A percentile compares a stretch with the other conserved stretches of the same genome.
Conservation (phyloP, 1,140 invertebrate species). For the Melitaea cinxia region DNA sequence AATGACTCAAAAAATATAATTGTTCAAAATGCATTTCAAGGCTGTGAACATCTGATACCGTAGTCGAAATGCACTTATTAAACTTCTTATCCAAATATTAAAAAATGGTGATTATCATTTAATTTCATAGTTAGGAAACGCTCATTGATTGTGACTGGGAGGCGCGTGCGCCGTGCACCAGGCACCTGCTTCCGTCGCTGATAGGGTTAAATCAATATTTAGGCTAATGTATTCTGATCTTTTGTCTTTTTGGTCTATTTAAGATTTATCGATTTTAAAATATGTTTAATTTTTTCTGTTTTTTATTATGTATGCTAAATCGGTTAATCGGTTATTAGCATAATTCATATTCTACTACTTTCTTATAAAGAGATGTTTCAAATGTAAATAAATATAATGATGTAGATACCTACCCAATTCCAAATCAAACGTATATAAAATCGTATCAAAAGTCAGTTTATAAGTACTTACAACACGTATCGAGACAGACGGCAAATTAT, state of each 20-base stretch:
- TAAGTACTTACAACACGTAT: too few relatives aligned
- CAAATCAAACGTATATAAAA: too few relatives aligned
- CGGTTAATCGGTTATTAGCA: too few relatives aligned
- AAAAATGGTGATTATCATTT: slow-evolving; percentile 80
- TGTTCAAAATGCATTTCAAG: too few relatives aligned
- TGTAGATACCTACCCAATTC: too few relatives aligned
- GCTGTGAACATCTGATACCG: slow-evolving; percentile 46
- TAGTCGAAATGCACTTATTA: slow-evolving; percentile 69
- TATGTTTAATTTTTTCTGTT: not conserved
- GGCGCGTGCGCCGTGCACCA: slow-evolving; percentile 63
- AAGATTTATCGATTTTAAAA: slow-evolving; percentile 6
- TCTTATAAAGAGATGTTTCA: too few relatives aligned
- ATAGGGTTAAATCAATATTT: slow-evolving; percentile 80
- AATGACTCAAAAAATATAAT: too few relatives aligned
- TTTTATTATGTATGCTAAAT: too few relatives aligned
- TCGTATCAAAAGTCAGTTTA: too few relatives aligned
- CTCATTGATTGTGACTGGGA: slow-evolving; percentile 65
- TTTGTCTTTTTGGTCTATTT: slow-evolving; percentile 56
- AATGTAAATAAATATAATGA: too few relatives aligned
- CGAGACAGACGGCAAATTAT: too few relatives aligned
- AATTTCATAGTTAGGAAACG: slow-evolving; percentile 78
- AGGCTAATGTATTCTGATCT: slow-evolving; percentile 67
- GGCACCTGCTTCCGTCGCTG: slow-evolving; percentile 74
- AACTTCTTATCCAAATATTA: slow-evolving; percentile 72
- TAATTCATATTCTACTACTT: too few relatives aligned